Conservation (phyloP, 2,113 vertebrate genomes). For the Gopherus flavomarginatus region DNA sequence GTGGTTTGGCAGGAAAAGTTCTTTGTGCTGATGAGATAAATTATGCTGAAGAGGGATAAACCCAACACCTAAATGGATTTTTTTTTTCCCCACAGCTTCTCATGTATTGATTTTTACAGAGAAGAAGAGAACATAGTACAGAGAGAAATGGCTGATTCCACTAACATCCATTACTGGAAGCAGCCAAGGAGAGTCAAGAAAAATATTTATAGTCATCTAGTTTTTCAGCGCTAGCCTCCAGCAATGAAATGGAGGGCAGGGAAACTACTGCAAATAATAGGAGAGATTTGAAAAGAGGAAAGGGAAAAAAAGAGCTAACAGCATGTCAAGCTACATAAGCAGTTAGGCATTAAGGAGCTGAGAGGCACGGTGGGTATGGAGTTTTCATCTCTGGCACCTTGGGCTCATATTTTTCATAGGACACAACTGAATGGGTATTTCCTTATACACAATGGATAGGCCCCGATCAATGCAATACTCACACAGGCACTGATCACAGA, state of each 20-base stretch:
- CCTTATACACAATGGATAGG: background rate
- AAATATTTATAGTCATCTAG: background rate
- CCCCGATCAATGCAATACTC: background rate
- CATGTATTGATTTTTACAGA: background rate
- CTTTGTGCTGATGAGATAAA: background rate
- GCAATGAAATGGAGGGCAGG: background rate
- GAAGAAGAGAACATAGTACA: background rate
- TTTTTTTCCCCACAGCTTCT: background rate
- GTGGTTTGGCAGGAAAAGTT: background rate
- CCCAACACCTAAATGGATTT: background rate
- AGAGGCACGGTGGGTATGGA: background rate
- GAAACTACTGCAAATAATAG: background rate
- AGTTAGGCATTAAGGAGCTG: background rate
- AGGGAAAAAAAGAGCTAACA: background rate
- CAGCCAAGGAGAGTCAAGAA: background rate
- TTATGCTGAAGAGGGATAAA: background rate
- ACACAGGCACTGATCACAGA: background rate
- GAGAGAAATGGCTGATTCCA: background rate
- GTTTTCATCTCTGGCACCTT: background rate
- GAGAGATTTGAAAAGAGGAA: background rate
- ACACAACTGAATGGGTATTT: background rate
- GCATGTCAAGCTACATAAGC: fast-evolving
- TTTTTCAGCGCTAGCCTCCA: background rate
- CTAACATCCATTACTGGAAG: background rate
- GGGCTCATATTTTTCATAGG: background rate